Base-by-base conservation (phyloP, 2,888 invertebrate genomes). In the Syrista parreyssii region DNA sequence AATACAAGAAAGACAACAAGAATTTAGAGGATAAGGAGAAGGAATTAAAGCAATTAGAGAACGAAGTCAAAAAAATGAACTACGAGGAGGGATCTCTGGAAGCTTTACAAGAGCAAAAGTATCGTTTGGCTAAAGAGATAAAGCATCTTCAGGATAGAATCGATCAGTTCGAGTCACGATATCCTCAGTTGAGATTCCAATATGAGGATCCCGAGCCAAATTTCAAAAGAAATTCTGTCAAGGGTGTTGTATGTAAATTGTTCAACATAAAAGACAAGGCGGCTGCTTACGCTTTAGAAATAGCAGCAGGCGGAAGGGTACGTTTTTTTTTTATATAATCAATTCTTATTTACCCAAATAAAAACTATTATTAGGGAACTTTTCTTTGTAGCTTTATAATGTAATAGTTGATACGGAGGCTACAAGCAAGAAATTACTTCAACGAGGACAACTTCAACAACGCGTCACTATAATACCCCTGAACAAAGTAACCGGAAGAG, bases 401-500 rank as follows among this genome's bases (percentile, higher is more conserved):
- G 96, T 98, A 79, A 95, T 99, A 75, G 97, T 98, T 68, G 97
- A 98, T 88, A 96, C 95, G 73, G 98, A 98, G 88, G 92, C 93
- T 76, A 97, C 97, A 0, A 96, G 96, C 86, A 98, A 97, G 91
- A 94, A 95, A 89, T 93, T 99, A 81, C 93, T 99, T 78, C 94
- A 97, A 92, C 93, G 94, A 80, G 98, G 98, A 0, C 94, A 96
- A 83, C 92, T 99, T 79, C 95, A 95, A 89, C 92, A 94, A 31
- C 94, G 98, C 79, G 95, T 96, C 76, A 98, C 98, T 77, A 95
- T 98, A 89, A 96, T 98, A 80, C 98, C 98, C 33, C 94, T 99
- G 83, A 98, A 98, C 92, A 97, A 97, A 93, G 97, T 99, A 84
- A 90, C 92, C 36, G 94, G 94, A 0, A 91, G 93, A 81, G 89